phyloP scores from a whole-genome alignment of 2,797 vertebrate species.

The Columba guinea region DNA sequence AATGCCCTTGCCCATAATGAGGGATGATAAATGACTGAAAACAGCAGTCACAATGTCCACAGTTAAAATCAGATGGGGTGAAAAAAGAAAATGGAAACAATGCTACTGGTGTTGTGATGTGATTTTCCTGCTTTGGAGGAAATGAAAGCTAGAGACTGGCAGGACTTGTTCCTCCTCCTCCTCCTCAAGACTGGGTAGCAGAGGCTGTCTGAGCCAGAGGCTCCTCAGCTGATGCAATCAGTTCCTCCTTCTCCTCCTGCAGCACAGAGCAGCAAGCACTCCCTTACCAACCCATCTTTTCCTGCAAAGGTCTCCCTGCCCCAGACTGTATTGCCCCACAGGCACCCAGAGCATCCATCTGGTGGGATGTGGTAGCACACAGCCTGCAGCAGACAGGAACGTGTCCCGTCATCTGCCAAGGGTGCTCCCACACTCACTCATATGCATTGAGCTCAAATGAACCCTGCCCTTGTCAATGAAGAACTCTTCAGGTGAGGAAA shows the following conservation, averaged over 20 bases:
- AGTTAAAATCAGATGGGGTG: neutral
- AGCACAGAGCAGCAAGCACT: neutral
- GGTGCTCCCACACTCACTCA: neutral
- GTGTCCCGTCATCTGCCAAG: neutral
- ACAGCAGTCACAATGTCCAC: neutral
- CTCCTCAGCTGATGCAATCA: neutral
- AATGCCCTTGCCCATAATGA: neutral
- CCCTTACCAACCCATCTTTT: neutral
- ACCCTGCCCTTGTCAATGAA: neutral
- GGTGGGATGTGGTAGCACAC: accelerated
- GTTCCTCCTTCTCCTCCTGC: neutral
- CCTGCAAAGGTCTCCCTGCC: neutral
- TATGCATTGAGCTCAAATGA: neutral
- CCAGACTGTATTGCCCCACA: neutral
- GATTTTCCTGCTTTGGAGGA: neutral
- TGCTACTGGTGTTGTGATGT: neutral
- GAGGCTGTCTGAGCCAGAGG: neutral
- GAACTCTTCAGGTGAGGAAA: neutral
- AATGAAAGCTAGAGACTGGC: neutral
- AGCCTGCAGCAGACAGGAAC: neutral
- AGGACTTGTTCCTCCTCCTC: neutral
- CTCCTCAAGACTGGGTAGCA: neutral
- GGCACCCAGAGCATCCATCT: neutral
- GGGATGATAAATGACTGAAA: neutral
- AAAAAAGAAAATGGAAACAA: neutral